These are phyloP conservation scores for Malurus cyaneus DNA, from an alignment of 2,113 vertebrate genomes.

Conservation along the genomic window DNA sequence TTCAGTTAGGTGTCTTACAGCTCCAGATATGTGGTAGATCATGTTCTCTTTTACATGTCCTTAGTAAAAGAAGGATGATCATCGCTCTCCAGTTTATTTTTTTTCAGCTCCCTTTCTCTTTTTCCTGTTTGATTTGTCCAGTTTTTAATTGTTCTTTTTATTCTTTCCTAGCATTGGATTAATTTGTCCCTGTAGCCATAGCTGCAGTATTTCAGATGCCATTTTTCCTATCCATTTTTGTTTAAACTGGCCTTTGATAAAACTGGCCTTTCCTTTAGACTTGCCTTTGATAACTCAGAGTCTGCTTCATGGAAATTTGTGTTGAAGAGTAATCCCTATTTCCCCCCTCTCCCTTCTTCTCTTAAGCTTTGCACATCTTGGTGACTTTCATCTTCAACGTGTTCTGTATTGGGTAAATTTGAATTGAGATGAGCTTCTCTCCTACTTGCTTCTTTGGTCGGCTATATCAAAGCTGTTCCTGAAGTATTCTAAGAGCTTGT, in stretches of 20 bases:
- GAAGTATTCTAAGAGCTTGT: not conserved
- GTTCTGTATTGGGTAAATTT: not conserved
- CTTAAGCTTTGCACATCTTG: not conserved
- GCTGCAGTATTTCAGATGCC: not conserved
- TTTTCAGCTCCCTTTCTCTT: not conserved
- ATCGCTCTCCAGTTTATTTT: not conserved
- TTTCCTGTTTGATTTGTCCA: not conserved
- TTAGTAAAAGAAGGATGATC: not conserved
- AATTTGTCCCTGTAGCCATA: not conserved
- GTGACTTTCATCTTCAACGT: not conserved
- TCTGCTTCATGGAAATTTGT: not conserved
- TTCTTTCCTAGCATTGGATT: not conserved
- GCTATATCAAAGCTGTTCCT: not conserved
- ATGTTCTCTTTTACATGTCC: not conserved
- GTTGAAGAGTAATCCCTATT: not conserved
- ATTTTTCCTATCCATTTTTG: not conserved
- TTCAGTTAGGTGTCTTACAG: not conserved
- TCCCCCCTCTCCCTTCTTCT: not conserved
- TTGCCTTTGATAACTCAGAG: not conserved
- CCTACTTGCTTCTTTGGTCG: not conserved
- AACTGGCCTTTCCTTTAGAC: not conserved
- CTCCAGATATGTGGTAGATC: not conserved
- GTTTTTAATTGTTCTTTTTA: not conserved
- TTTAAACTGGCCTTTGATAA: not conserved
- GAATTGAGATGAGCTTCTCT: not conserved